Percentiles rank a stretch among this genome's conserved stretches.
phyloP scores from a whole-genome alignment of 2,113 vertebrate species.

The Cyanoramphus novaezelandiae region DNA sequence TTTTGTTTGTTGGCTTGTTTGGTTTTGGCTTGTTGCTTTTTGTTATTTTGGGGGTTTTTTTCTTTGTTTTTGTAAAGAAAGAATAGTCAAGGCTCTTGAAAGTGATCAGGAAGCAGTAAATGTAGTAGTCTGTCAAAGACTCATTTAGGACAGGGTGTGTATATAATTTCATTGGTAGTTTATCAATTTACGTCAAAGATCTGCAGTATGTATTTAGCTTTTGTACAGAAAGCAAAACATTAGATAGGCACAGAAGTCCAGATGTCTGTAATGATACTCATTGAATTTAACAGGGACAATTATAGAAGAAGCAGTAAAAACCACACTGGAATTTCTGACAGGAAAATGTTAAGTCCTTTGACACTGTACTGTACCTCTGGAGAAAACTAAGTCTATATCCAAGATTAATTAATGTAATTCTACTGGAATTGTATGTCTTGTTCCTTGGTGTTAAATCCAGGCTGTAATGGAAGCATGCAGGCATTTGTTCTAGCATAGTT shows the following conservation, averaged over 20 bases:
- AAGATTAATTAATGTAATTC: not conserved
- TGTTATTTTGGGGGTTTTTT: not conserved
- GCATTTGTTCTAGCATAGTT: fast-evolving
- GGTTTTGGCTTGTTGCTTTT: not conserved
- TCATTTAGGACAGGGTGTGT: not conserved
- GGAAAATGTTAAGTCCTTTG: not conserved
- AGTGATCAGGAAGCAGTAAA: not conserved
- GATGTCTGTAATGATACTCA: not conserved
- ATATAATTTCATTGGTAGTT: not conserved
- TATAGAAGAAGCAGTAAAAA: not conserved
- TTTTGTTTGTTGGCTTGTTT: not conserved
- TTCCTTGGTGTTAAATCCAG: not conserved
- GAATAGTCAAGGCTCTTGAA: not conserved
- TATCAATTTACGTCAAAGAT: not conserved
- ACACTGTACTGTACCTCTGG: not conserved
- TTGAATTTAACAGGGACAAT: not conserved
- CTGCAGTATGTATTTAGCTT: not conserved
- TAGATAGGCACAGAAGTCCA: not conserved
- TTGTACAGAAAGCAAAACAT: not conserved
- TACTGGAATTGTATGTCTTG: not conserved
- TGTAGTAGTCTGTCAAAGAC: not conserved
- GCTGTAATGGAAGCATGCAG: not conserved
- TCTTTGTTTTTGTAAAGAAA: not conserved
- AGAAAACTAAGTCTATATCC: not conserved
- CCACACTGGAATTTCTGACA: not conserved